A percentile compares a stretch with the other conserved stretches of the same genome.
Conservation (phyloP, 2,888 invertebrate genomes). For the Hyles lineata region DNA sequence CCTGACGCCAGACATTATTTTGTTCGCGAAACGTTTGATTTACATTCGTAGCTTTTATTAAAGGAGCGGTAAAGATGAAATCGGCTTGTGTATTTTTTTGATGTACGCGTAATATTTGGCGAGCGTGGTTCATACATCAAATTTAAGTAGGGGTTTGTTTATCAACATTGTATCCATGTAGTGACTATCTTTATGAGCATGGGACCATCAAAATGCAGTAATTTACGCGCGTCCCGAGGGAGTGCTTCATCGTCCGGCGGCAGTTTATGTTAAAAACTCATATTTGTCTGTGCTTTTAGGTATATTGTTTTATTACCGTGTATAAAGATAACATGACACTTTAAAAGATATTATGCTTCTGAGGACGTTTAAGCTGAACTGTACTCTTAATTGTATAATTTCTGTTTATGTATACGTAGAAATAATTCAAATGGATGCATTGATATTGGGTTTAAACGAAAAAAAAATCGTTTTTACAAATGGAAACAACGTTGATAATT, state of each 20-base stretch:
- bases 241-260: slow-evolving; percentile 45
- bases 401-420: too few species aligned
- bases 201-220: slow-evolving; percentile 50
- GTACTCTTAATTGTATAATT: too few species aligned
- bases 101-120: slow-evolving; percentile 25
- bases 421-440: too few species aligned
- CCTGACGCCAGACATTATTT: background rate
- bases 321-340: slow-evolving; percentile 1
- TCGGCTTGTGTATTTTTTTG: slow-evolving; percentile 36
- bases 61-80: slow-evolving; percentile 23
- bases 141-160: slow-evolving; percentile 60
- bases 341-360: background rate
- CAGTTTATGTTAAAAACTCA: slow-evolving; percentile 33
- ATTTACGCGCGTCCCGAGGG: slow-evolving; percentile 55
- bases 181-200: slow-evolving; percentile 57
- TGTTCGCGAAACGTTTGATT: background rate
- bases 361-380: background rate
- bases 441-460: too few species aligned
- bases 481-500: too few species aligned
- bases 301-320: slow-evolving; percentile 20
- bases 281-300: slow-evolving; percentile 18
- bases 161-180: slow-evolving; percentile 58
- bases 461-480: too few species aligned
- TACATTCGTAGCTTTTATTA: slow-evolving; percentile 34
- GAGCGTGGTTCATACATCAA: slow-evolving; percentile 51